Evolutionary conservation across 2,797 vertebrate species (phyloP).

Genomic region (Strix occidentalis): DNA sequence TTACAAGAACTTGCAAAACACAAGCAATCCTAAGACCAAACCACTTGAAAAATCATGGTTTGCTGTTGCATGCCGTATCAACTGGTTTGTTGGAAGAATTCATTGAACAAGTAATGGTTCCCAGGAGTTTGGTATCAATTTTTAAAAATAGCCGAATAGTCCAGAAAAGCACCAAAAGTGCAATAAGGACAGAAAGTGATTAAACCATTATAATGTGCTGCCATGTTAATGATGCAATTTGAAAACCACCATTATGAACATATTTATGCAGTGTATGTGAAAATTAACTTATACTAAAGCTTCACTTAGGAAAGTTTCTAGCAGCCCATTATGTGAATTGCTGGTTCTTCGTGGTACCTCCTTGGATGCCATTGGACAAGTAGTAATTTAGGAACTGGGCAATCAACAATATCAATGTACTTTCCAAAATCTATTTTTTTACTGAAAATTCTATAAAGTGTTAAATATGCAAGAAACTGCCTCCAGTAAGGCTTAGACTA

Average conservation of each 20-base stretch:
- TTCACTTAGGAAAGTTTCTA: neutral
- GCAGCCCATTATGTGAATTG: neutral
- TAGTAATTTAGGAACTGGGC: neutral
- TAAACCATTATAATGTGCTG: neutral
- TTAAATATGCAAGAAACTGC: neutral
- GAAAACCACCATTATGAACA: neutral
- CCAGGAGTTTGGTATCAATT: neutral
- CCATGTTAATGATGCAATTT: neutral
- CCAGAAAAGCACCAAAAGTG: neutral
- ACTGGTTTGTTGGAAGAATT: neutral
- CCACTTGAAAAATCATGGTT: neutral
- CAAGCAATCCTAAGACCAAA: neutral
- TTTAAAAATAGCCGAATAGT: neutral
- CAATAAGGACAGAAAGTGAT: neutral
- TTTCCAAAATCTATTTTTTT: neutral
- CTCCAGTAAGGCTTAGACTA: neutral
- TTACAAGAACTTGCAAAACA: neutral
- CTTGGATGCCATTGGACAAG: neutral
- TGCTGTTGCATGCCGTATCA: neutral
- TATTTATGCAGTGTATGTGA: neutral
- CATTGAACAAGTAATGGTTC: neutral
- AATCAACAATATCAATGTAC: neutral
- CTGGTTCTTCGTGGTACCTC: neutral
- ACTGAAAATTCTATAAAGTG: neutral
- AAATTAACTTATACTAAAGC: neutral